Percentiles rank a stretch among this genome's conserved stretches.
Evolutionary conservation across 2,113 vertebrate genomes (phyloP).

Genomic region (Percina caprodes): DNA sequence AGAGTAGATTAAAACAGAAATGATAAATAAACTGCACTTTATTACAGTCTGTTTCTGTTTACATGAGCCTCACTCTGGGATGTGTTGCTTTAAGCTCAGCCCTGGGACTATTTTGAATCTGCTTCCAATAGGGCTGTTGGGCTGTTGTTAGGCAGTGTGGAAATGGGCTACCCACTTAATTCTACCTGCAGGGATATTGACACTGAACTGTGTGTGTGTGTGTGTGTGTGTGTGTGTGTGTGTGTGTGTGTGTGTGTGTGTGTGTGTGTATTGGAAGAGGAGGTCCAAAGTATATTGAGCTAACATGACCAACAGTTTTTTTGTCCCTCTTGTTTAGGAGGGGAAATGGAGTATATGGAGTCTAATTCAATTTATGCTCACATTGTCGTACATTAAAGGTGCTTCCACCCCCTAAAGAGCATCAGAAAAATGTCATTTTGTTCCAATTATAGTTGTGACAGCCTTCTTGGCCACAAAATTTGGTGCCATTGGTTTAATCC

Average conservation of each 20-base stretch:
- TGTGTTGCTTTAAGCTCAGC: slow-evolving; percentile 48
- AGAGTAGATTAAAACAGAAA: not conserved
- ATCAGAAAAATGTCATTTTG: slow-evolving; percentile 50
- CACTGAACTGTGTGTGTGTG: slow-evolving; percentile 18
- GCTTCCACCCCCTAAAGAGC: slow-evolving; percentile 18
- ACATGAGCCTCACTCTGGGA: slow-evolving; percentile 36
- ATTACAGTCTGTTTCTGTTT: slow-evolving; percentile 10
- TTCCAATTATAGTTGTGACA: slow-evolving; percentile 64
- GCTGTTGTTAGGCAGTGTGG: slow-evolving; percentile 62
- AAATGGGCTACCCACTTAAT: slow-evolving; percentile 71
- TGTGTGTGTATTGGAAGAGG: slow-evolving; percentile 50
- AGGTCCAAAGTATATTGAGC: slow-evolving; percentile 71
- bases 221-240: slow-evolving; percentile 27
- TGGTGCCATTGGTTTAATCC: slow-evolving; percentile 34
- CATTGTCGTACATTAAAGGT: slow-evolving; percentile 58
- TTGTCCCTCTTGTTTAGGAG: slow-evolving; percentile 65
- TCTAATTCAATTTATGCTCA: slow-evolving; percentile 53
- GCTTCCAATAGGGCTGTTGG: slow-evolving; percentile 47
- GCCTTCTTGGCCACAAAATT: slow-evolving; percentile 32
- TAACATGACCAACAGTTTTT: slow-evolving; percentile 61
- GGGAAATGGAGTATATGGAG: slow-evolving; percentile 68
- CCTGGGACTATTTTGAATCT: slow-evolving; percentile 54
- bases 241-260: slow-evolving; percentile 16
- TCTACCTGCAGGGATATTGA: slow-evolving; percentile 71
- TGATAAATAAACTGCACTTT: not conserved